phyloP scores from a whole-genome alignment of 2,113 vertebrate genomes.

The Diadophis punctatus region DNA sequence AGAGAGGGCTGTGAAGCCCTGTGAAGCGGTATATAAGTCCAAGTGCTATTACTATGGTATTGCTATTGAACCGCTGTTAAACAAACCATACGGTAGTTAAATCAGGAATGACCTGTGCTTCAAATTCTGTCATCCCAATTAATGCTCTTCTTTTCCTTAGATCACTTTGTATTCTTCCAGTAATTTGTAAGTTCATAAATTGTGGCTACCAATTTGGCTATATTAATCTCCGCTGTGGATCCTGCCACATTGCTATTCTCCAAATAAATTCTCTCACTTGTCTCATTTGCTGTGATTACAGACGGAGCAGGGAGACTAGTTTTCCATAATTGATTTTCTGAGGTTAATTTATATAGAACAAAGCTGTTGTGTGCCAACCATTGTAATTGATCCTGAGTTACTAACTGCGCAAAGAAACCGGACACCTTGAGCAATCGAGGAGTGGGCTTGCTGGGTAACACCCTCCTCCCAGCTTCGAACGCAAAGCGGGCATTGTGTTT shows the following conservation, averaged over 20 bases:
- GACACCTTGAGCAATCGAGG: neutral
- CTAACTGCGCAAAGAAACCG: neutral
- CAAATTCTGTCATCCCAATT: neutral
- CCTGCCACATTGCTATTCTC: neutral
- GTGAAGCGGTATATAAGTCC: neutral
- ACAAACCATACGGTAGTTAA: neutral
- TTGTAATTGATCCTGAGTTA: neutral
- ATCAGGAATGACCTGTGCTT: neutral
- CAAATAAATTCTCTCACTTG: neutral
- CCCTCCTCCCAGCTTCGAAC: fast-evolving
- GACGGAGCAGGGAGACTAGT: neutral
- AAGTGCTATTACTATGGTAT: too few relatives aligned
- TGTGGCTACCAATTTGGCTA: neutral
- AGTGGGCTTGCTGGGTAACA: neutral
- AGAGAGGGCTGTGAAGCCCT: too few relatives aligned
- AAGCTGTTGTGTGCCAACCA: neutral
- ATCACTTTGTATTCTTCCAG: neutral
- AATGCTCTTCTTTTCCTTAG: neutral
- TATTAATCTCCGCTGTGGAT: neutral
- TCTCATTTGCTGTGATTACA: neutral
- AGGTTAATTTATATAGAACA: neutral
- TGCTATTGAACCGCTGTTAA: neutral
- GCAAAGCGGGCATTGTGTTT: neutral
- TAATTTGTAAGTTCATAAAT: neutral
- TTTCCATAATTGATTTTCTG: neutral